A percentile compares a stretch with the other conserved stretches of the same genome.
Evolutionary conservation across 2,888 invertebrate genomes (phyloP).

Genomic region (Phlogophora meticulosa): DNA sequence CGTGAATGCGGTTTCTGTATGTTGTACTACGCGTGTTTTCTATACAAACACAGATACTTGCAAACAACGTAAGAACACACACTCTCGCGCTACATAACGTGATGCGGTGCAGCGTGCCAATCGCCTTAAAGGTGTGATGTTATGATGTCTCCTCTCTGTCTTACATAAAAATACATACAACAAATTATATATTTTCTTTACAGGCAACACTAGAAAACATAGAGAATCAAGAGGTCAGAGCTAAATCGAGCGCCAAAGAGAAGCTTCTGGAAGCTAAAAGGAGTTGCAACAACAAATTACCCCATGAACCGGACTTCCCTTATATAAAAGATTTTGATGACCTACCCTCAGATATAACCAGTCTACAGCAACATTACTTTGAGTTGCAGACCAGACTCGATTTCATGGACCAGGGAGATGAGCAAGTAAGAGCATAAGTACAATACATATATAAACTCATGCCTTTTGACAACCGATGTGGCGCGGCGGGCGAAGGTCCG

Average conservation of each 20-base stretch:
- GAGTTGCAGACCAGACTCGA: conserved; percentile 92
- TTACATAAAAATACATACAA: too few species aligned
- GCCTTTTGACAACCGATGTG: background rate
- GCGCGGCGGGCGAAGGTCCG: too few species aligned
- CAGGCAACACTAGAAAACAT: conserved; percentile 84
- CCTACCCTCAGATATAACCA: conserved; percentile 89
- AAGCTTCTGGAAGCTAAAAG: conserved; percentile 90
- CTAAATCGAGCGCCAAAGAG: conserved; percentile 86
- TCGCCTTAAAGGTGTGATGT: too few species aligned
- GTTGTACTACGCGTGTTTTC: too few species aligned
- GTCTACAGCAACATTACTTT: conserved; percentile 88
- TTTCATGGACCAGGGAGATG: conserved; percentile 91
- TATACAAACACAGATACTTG: too few species aligned
- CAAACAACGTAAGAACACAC: too few species aligned
- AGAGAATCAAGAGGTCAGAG: conserved; percentile 71
- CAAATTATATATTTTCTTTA: background rate
- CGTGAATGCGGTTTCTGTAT: too few species aligned
- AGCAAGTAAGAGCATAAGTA: conserved; percentile 83
- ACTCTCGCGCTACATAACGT: too few species aligned
- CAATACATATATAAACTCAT: background rate
- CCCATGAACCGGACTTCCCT: conserved; percentile 91
- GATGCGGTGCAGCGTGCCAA: too few species aligned
- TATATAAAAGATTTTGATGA: conserved; percentile 87
- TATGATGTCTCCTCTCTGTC: too few species aligned
- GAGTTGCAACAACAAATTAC: conserved; percentile 90